Base-by-base conservation (phyloP, 2,888 invertebrate species). In the Nemapogon koenigi region DNA sequence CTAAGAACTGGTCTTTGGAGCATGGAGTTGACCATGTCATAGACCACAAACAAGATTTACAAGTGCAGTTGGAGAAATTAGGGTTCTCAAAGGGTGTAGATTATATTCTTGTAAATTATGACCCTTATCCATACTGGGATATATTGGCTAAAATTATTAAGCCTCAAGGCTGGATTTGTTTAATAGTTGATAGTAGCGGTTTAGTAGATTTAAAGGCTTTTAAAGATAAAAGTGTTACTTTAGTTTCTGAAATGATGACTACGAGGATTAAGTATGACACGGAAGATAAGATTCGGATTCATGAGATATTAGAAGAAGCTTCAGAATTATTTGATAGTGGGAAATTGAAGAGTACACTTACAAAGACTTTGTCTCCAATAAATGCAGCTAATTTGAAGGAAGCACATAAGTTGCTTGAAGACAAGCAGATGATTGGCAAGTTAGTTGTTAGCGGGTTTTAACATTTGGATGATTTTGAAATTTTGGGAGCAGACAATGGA, bases 81-180 rank as follows among this genome's bases (percentile, higher is more conserved):
- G 69, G 71, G 2, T 65, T 52, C 46, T n/a, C n/a, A n/a, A 51
- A 49, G 16, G 71, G 70, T 25, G 70, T 76, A 2, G 68, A 76
- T 43, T 70, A 52, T 28, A 70, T 76, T 32, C 43, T 76, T 4
- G 64, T 71, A 0, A 73, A 70, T 41, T 73, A 63, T 43, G 75
- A 76, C 41, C 76, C 76, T 8, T 68, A 53, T 25, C 70, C 69
- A 1, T 75, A 76, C 31, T 76, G 76, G 76, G 52, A 70, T 19
- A 64, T 61, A 1, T 32, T 76, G 36, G 66, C 63, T 56, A 53
- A 58, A 43, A 60, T 50, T 8, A 66, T 70, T 4, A 76, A 70
- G 40, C 63, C 76, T 6, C 70, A 71, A 46, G 76, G 76, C 2
- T 64, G 48, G 43, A 76, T 76, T 16, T 73, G 76, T 44, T 46